Evolutionary conservation across 2,888 invertebrate species (phyloP), one percentile per base, ranked within the genome.

Genomic region (Neoaliturus tenellus): DNA sequence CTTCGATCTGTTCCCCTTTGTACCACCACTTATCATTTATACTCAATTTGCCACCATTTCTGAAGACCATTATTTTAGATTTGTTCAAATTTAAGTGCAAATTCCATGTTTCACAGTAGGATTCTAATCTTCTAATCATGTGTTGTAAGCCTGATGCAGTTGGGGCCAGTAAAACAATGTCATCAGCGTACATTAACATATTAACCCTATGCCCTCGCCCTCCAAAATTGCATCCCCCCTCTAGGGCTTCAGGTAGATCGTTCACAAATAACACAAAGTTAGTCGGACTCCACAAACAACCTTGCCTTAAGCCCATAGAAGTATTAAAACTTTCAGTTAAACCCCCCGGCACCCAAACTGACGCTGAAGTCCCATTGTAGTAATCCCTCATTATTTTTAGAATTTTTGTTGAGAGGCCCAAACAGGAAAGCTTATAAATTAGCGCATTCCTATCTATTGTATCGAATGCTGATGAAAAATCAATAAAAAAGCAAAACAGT

Each of bases 21-120:
- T 51, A 82, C 12, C 71, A 25, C 82, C 48, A n/a, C 44, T 44
- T 4, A 12, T 17, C 2, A 44, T 44, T 12, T 12, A n/a, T 44
- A 35, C 17, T 12, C 17, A 44, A 44, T 12, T 12, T 44, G 10
- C 44, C 44, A 3, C 83, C 84, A 23, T 78, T 83, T 41, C 84
- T 85, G 58, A 85, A 86, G 0, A 86, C 62, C 62, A 86, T 78
- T 23, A 87, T 85, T 84, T 87, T 88, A 6, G 87, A 87, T 84
- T 87, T 87, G 0, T 48, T 41, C 23, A 86, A 31, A 80, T 87
- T 88, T 0, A 87, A 82, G 10, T 75, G 35, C 83, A 35, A 48
- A 33, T 85, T 85, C 80, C 86, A 86, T 0, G 1, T n/a, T 35
- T 81, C 80, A 35, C 86, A 85, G 75, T 86, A 87, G 3, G 82